Percentiles rank a stretch among this genome's conserved stretches.
These are phyloP conservation scores for Trachurus trachurus DNA, from an alignment of 2,797 vertebrate species.

Conservation along the genomic window DNA sequence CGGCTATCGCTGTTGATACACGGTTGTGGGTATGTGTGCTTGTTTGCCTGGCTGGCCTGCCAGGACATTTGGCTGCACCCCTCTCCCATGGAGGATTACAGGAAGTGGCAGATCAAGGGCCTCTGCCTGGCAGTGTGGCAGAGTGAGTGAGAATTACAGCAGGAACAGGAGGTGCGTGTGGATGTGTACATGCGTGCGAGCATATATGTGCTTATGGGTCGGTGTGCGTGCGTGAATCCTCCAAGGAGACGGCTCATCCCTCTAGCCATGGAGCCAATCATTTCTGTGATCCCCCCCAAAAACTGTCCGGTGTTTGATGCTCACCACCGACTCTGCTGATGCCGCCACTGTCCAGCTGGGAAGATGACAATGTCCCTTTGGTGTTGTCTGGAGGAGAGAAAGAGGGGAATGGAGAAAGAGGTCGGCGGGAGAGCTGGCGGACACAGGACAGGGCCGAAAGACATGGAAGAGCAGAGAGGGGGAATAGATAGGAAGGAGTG, in stretches of 20 bases:
- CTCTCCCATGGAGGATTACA: constrained; percentile 76
- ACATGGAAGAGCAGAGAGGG: constrained; percentile 22
- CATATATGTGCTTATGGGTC: constrained; percentile 20
- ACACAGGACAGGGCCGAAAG: constrained; percentile 21
- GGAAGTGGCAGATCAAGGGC: constrained; percentile 85
- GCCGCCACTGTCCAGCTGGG: constrained; percentile 62
- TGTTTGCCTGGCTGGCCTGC: constrained; percentile 56
- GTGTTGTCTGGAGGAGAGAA: constrained; percentile 55
- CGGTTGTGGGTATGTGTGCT: constrained; percentile 44
- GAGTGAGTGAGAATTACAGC: constrained; percentile 75
- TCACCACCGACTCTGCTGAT: constrained; percentile 43
- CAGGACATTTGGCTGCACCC: constrained; percentile 74
- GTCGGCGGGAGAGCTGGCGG: constrained; percentile 28
- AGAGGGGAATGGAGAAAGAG: constrained; percentile 26
- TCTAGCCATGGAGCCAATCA: constrained; percentile 66
- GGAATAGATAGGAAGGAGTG: constrained; percentile 45
- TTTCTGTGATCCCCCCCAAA: constrained; percentile 69
- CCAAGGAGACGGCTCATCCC: constrained; percentile 64
- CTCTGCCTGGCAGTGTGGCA: constrained; percentile 72
- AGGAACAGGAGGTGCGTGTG: constrained; percentile 60
- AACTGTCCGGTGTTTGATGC: constrained; percentile 68
- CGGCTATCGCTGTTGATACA: constrained; percentile 1
- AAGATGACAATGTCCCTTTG: constrained; percentile 63
- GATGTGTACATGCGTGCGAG: constrained; percentile 24
- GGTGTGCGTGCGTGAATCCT: constrained; percentile 42